Evolutionary conservation across 2,888 invertebrate species (phyloP), one percentile per base, ranked within the genome.

Genomic region (Polyommatus iphigenia): DNA sequence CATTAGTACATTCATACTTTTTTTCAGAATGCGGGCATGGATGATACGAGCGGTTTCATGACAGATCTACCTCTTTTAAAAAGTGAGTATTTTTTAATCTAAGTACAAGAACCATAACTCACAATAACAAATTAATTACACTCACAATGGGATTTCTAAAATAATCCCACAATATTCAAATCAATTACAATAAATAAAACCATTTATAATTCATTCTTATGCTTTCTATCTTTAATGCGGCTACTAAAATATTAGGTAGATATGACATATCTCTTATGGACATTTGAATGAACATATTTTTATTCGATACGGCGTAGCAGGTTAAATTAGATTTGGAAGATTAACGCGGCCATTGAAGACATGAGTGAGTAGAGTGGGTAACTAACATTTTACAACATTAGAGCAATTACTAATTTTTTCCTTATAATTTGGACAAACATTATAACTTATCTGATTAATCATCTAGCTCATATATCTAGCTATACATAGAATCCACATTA

Each of bases 1-100:
- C n/a, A n/a, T n/a, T n/a, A n/a, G n/a, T n/a, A n/a, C 13, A 59
- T 59, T 18, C 32, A 32, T 59, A 10, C 6, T 24, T 24, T 24
- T 24, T 54, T 75, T 24, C 78, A 97, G 96, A 97, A 97, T 89
- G 96, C 97, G 83, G 97, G 97, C 83, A 96, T 98, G 91, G 98
- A 98, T 88, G 98, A 98, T 87, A 97, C 97, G 83, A 95, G 96
- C 83, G 97, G 97, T 77, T 98, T 98, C 92, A 98, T 98, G 95
- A 97, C 97, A 84, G 98, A 98, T 89, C 95, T 98, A 89, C 98
- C 98, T 84, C 95, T 98, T 86, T 95, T 98, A 86, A 98, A 98
- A 96, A 98, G 98, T 98, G 94, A 97, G 97, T 96, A 62, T 78
- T 59, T 13, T 62, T 29, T 8, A 24, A 54, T 3, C n/a, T 71